Evolutionary conservation across 2,888 invertebrate genomes (phyloP), one percentile per base, ranked within the genome.

Genomic region (Xanthia togata): DNA sequence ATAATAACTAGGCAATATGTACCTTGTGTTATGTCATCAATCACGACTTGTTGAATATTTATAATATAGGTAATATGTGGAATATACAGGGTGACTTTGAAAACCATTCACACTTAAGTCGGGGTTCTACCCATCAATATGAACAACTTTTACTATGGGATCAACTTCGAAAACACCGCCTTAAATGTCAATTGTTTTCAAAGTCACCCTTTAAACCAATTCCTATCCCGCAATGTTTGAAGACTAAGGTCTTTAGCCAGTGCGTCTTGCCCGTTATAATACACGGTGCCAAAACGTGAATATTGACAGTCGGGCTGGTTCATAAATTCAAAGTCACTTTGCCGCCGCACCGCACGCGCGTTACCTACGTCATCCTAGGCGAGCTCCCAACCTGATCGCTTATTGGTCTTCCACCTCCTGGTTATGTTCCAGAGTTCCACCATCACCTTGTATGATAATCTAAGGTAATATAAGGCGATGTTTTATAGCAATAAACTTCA

Each of bases 11-110:
- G 8, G 12, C n/a, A 9, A 2, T 67, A 50, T 31, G 20, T 65
- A 31, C 17, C 6, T 59, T 44, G 47, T 63, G 41, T 50, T 31
- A 65, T 72, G 38, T 41, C 59, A 65, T 72, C 62, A 75, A 68
- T 74, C 80, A 81, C 17, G 17, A 41, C 31, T 26, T 23, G 20
- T 65, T 65, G 20, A 31, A 20, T 31, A 26, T 31, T 14, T 50
- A 23, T 23, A 60, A 20, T 11, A 31, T 5, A 60, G 20, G 20
- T 60, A 20, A 11, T 60, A 35, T 60, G 35, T 11, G 20, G 11
- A 55, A 55, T 11, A 23, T n/a, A n/a, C n/a, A n/a, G n/a, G n/a
- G n/a, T n/a, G n/a, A n/a, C n/a, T n/a, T n/a, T n/a, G n/a, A n/a
- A n/a, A n/a, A n/a, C n/a, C n/a, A n/a, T n/a, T n/a, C n/a, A n/a